Evolutionary conservation across 2,797 vertebrate genomes (phyloP).

Genomic region (Lithobates pipiens): DNA sequence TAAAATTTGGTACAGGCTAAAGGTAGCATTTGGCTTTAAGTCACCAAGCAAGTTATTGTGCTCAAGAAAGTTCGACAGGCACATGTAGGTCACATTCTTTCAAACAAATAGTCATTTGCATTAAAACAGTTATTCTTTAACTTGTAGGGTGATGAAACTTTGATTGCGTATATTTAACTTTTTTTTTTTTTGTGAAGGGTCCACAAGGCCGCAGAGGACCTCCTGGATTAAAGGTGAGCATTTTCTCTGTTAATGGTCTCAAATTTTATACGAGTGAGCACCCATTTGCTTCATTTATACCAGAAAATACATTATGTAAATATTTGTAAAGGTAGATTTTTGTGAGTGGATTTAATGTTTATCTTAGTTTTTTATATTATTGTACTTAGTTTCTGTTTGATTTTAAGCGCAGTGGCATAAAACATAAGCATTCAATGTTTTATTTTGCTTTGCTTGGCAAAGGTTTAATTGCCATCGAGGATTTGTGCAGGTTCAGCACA

Average conservation of each 20-base stretch:
- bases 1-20: too few relatives aligned
- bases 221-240: constrained; percentile 77
- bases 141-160: background rate
- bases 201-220: constrained; percentile 77
- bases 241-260: background rate
- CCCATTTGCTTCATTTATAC: background rate
- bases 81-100: background rate
- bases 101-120: background rate
- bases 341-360: background rate
- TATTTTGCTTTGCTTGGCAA: constrained; percentile 35
- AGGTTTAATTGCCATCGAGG: background rate
- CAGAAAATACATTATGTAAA: background rate
- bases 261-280: background rate
- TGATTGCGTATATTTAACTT: constrained; percentile 21
- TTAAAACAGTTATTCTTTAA: background rate
- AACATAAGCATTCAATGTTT: constrained; percentile 7
- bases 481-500: constrained; percentile 23
- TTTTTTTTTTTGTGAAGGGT: constrained; percentile 74
- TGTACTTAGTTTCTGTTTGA: background rate
- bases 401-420: constrained; percentile 11
- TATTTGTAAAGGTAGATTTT: background rate
- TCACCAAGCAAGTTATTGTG: too few relatives aligned
- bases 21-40: too few relatives aligned
- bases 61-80: too few relatives aligned
- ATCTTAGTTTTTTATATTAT: background rate